These are phyloP conservation scores for Orestias chungarensis DNA, from an alignment of 2,797 vertebrate species.

Conservation along the genomic window DNA sequence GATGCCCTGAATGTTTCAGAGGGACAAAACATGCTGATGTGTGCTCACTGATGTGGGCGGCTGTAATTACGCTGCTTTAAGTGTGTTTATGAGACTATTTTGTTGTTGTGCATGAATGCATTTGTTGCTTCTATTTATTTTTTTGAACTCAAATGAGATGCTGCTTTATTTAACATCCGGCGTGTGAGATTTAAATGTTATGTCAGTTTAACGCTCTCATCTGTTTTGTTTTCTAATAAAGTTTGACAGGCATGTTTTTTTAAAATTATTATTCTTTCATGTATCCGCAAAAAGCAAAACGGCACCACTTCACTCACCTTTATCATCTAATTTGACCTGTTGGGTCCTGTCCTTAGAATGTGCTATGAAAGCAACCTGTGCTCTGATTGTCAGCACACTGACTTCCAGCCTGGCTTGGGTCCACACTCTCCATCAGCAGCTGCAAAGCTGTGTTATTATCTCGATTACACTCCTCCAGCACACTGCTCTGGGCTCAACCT, in stretches of 20 bases:
- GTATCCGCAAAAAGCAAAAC: background rate
- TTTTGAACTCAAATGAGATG: background rate
- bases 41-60: constrained; percentile 25
- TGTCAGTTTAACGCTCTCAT: background rate
- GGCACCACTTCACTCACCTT: constrained; percentile 11
- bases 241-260: background rate
- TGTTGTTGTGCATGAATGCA: constrained; percentile 6
- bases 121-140: constrained; percentile 2
- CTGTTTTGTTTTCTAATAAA: background rate
- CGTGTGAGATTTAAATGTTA: background rate
- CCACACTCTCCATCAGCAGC: constrained; percentile 61
- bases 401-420: constrained; percentile 53
- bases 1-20: constrained; percentile 62
- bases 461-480: constrained; percentile 64
- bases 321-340: constrained; percentile 62
- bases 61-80: constrained; percentile 32
- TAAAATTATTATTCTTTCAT: constrained; percentile 1
- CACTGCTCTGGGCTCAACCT: constrained; percentile 59
- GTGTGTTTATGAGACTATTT: background rate
- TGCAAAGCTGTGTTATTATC: constrained; percentile 72
- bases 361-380: constrained; percentile 48
- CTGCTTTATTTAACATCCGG: background rate
- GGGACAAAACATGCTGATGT: constrained; percentile 28
- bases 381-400: constrained; percentile 46
- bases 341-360: constrained; percentile 67